Conservation (phyloP, 2,888 invertebrate species). For the Sussaba pulchella region DNA sequence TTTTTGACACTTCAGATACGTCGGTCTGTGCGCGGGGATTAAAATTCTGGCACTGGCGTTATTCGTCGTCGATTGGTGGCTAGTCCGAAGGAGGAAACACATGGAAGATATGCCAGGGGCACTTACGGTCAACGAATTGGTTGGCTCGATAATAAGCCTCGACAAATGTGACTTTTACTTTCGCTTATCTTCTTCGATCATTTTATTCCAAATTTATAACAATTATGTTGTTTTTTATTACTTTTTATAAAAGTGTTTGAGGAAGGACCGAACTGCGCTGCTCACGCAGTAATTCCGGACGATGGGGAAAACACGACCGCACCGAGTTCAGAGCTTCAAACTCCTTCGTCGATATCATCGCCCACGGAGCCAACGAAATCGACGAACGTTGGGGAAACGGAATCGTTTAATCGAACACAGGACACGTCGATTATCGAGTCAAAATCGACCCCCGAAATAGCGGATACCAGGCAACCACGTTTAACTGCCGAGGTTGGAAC, state of each 20-base stretch:
- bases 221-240: too few relatives aligned
- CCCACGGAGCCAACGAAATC: constrained; percentile 81
- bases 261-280: constrained; percentile 87
- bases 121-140: constrained; percentile 88
- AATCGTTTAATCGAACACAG: constrained; percentile 76
- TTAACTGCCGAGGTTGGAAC: constrained; percentile 76
- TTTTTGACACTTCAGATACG: too few relatives aligned
- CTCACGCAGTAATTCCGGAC: constrained; percentile 61
- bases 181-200: too few relatives aligned
- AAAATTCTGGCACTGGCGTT: constrained; percentile 94
- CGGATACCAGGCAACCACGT: constrained; percentile 80
- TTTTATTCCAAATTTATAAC: too few relatives aligned
- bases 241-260: constrained; percentile 88
- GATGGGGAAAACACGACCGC: constrained; percentile 77
- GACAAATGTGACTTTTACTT: constrained; percentile 89
- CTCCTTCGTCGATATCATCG: constrained; percentile 81
- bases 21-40: constrained; percentile 95
- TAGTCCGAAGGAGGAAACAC: constrained; percentile 91
- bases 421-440: constrained; percentile 72
- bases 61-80: constrained; percentile 95
- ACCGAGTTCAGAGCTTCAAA: constrained; percentile 78
- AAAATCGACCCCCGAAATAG: constrained; percentile 72
- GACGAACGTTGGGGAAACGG: constrained; percentile 80
- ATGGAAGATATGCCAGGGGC: constrained; percentile 87
- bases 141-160: constrained; percentile 93